phyloP scores from a whole-genome alignment of 2,113 vertebrate genomes.

The Periophthalmodon schlosseri region DNA sequence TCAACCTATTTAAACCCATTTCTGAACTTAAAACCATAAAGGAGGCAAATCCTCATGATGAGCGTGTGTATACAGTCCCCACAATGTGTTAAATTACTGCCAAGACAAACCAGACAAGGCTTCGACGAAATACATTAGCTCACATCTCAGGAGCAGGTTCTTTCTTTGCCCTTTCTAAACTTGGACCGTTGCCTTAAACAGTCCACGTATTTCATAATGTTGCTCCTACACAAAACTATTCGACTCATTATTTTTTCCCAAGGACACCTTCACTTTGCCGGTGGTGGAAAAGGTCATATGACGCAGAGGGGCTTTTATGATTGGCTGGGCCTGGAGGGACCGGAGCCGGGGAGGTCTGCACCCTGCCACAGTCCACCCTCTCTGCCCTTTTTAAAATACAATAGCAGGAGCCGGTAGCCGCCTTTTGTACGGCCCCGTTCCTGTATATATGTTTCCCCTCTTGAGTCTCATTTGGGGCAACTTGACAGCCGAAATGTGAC shows the following conservation, averaged over 20 bases:
- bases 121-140: neutral
- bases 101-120: neutral
- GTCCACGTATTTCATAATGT: neutral
- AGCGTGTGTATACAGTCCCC: no score
- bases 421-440: neutral
- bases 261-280: slow-evolving; percentile 7
- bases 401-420: neutral
- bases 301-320: neutral
- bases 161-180: slow-evolving; percentile 6
- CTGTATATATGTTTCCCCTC: neutral
- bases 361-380: neutral
- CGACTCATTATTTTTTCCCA: neutral
- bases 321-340: neutral
- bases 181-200: neutral
- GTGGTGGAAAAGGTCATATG: slow-evolving; percentile 7
- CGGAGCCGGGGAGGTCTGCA: slow-evolving; percentile 1
- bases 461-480: slow-evolving; percentile 6
- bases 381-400: slow-evolving; percentile 18
- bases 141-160: neutral
- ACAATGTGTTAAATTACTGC: no score
- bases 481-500: slow-evolving; percentile 9
- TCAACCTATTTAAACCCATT: no score
- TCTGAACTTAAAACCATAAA: no score
- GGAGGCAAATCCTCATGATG: no score
- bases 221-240: neutral